A percentile compares a stretch with the other conserved stretches of the same genome.
phyloP scores from a whole-genome alignment of 2,888 invertebrate species.

The Monopis laevigella region DNA sequence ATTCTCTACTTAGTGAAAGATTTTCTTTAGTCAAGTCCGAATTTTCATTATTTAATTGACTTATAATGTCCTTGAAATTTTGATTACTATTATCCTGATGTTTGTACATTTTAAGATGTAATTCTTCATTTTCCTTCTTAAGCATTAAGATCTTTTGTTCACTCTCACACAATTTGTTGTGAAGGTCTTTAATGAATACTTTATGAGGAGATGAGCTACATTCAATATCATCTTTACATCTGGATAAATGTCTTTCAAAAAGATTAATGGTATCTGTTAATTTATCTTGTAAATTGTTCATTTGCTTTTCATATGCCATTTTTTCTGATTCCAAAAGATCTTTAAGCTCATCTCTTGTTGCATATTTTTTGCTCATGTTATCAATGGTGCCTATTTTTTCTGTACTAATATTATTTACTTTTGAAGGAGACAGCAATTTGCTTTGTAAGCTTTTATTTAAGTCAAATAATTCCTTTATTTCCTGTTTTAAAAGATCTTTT shows the following conservation, averaged over 20 bases:
- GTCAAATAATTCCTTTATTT: constrained; percentile 55
- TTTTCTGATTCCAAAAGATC: constrained; percentile 47
- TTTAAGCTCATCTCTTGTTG: constrained; percentile 46
- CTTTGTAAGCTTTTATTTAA: constrained; percentile 59
- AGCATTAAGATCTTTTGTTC: constrained; percentile 57
- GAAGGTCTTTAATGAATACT: constrained; percentile 45
- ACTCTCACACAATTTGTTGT: constrained; percentile 53
- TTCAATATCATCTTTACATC: constrained; percentile 25
- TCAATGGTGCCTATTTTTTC: neutral
- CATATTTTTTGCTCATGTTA: constrained; percentile 31
- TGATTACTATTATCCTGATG: constrained; percentile 35
- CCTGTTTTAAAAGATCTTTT: constrained; percentile 49
- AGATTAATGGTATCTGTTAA: constrained; percentile 42
- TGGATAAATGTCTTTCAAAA: constrained; percentile 40
- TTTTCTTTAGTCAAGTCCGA: constrained; percentile 54
- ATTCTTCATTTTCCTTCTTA: constrained; percentile 55
- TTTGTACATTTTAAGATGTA: constrained; percentile 30
- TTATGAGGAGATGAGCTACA: constrained; percentile 27
- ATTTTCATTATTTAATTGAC: constrained; percentile 53
- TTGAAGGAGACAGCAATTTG: constrained; percentile 22
- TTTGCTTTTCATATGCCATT: constrained; percentile 49
- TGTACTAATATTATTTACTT: neutral
- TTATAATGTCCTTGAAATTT: constrained; percentile 51
- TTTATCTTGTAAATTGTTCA: constrained; percentile 41
- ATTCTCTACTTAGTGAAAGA: constrained; percentile 42